A percentile compares a stretch with the other conserved stretches of the same genome.
Evolutionary conservation across 1,140 invertebrate genomes (phyloP).

Genomic region (Ips nitidus): DNA sequence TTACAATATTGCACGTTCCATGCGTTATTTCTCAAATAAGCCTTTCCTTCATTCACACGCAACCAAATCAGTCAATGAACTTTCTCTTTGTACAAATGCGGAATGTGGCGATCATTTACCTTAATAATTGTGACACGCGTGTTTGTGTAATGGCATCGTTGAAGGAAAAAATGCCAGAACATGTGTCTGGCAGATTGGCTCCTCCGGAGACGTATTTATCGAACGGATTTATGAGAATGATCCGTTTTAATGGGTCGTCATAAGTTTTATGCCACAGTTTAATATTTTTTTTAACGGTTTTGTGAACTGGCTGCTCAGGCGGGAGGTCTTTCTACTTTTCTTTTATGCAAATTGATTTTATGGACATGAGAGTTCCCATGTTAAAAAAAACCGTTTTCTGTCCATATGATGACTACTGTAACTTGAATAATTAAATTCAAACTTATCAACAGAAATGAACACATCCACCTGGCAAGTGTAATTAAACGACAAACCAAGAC

Average conservation of each 20-base stretch:
- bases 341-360: no score
- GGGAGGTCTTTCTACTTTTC: neutral
- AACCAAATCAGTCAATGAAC: slow-evolving; percentile 24
- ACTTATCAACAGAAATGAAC: no score
- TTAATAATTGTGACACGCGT: slow-evolving; percentile 3
- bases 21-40: neutral
- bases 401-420: no score
- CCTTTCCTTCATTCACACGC: neutral
- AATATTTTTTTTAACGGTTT: slow-evolving; percentile 9
- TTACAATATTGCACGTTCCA: no score
- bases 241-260: slow-evolving; percentile 21
- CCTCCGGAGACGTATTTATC: slow-evolving; percentile 20
- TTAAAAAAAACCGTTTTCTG: no score
- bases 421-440: no score
- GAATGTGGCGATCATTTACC: slow-evolving; percentile 20
- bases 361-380: no score
- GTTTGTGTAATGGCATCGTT: slow-evolving; percentile 12
- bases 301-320: neutral
- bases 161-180: slow-evolving; percentile 6
- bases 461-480: no score
- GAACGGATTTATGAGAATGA: slow-evolving; percentile 18
- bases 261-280: slow-evolving; percentile 22
- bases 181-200: slow-evolving; percentile 26
- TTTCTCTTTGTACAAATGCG: slow-evolving; percentile 9
- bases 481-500: neutral